Conservation (phyloP, 2,797 vertebrate species). For the Pantherophis alleghaniensis region DNA sequence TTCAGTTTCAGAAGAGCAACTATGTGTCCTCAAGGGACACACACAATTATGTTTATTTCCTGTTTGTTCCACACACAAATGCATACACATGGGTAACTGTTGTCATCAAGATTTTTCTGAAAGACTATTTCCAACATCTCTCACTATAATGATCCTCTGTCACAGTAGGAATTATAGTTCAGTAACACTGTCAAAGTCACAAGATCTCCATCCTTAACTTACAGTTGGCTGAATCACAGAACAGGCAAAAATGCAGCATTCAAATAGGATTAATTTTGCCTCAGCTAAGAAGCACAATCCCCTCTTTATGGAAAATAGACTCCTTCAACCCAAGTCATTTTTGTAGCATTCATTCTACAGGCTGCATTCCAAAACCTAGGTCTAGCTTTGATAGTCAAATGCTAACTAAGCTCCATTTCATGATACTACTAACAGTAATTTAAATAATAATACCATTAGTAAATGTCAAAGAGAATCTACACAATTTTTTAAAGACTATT, state of each 20-base stretch:
- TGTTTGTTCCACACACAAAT: not conserved
- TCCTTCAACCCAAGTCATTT: not conserved
- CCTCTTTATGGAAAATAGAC: not conserved
- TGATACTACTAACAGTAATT: not conserved
- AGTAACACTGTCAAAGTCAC: no score
- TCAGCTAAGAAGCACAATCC: not conserved
- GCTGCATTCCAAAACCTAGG: not conserved
- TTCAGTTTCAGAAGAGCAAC: not conserved
- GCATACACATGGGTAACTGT: not conserved
- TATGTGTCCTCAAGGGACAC: not conserved
- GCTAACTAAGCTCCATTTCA: not conserved
- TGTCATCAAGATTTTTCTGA: not conserved
- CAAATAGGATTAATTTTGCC: not conserved
- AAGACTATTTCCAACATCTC: not conserved
- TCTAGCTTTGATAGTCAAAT: not conserved
- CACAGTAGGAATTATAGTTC: not conserved
- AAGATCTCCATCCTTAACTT: not conserved
- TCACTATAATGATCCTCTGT: not conserved
- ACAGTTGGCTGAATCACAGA: not conserved
- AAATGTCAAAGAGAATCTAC: not conserved
- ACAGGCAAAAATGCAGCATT: no score
- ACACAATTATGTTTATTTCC: not conserved
- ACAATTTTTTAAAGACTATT: not conserved
- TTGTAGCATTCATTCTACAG: not conserved
- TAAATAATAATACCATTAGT: not conserved